A percentile compares a stretch with the other conserved stretches of the same genome.
These are phyloP conservation scores for Nothura maculosa DNA, from an alignment of 2,797 vertebrate species.

Conservation along the genomic window DNA sequence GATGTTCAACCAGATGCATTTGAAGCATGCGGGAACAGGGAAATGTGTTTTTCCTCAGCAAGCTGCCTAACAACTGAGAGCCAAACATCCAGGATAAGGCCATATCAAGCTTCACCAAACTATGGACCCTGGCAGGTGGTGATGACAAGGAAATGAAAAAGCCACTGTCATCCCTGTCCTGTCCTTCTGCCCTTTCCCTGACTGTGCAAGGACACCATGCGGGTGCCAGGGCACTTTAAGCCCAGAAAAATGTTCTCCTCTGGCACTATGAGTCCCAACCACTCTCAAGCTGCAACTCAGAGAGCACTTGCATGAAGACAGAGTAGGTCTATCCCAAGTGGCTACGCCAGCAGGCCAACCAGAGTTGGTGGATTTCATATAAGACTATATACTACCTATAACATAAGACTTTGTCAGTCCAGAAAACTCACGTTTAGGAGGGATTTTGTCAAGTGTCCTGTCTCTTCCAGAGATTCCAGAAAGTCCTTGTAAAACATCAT, in stretches of 20 bases:
- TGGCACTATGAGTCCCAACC: neutral
- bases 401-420: neutral
- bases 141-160: neutral
- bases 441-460: slow-evolving; percentile 74
- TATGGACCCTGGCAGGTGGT: neutral
- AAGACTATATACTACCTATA: too few relatives aligned
- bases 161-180: neutral
- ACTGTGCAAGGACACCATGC: neutral
- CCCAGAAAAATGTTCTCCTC: neutral
- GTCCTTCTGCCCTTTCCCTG: neutral
- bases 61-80: neutral
- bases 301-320: neutral
- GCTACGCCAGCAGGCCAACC: neutral
- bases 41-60: neutral
- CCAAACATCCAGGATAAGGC: neutral
- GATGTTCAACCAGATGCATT: neutral
- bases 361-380: neutral
- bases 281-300: neutral
- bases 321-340: neutral
- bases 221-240: neutral
- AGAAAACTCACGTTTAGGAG: slow-evolving; percentile 81
- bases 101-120: neutral
- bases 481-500: slow-evolving; percentile 89
- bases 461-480: slow-evolving; percentile 81
- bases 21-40: neutral